Percentiles rank a stretch among this genome's conserved stretches.
Conservation (phyloP, 2,113 vertebrate species). For the Gnathonemus longibarbis region DNA sequence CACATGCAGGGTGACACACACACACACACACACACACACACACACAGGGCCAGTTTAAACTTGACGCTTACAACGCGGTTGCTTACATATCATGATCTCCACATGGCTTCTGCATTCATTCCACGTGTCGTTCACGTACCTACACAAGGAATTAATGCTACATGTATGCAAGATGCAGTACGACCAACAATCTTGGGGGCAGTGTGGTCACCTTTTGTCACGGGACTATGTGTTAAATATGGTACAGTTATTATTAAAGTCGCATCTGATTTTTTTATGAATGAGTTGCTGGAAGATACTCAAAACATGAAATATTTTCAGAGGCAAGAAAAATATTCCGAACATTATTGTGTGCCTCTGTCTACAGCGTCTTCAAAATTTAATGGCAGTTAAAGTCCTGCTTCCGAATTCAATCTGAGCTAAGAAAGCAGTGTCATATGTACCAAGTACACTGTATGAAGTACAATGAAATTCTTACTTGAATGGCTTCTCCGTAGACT, state of each 20-base stretch:
- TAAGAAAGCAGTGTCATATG: neutral
- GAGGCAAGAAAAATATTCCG: neutral
- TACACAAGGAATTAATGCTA: neutral
- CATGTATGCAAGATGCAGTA: neutral
- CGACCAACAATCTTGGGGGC: no score
- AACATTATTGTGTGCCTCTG: no score
- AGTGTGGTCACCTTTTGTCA: no score
- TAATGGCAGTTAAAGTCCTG: neutral
- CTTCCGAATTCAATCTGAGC: neutral
- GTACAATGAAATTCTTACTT: no score
- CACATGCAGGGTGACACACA: neutral
- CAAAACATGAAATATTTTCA: neutral
- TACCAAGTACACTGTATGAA: neutral
- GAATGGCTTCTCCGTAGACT: no score
- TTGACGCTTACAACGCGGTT: no score
- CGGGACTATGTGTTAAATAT: no score
- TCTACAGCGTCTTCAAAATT: no score
- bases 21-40: no score
- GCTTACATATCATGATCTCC: neutral
- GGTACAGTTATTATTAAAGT: no score
- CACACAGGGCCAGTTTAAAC: no score
- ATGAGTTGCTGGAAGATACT: neutral
- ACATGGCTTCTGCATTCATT: neutral
- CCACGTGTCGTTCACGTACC: rapidly evolving
- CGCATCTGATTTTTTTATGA: no score